phyloP scores from a whole-genome alignment of 2,797 vertebrate genomes.

The Eulemur coronatus region DNA sequence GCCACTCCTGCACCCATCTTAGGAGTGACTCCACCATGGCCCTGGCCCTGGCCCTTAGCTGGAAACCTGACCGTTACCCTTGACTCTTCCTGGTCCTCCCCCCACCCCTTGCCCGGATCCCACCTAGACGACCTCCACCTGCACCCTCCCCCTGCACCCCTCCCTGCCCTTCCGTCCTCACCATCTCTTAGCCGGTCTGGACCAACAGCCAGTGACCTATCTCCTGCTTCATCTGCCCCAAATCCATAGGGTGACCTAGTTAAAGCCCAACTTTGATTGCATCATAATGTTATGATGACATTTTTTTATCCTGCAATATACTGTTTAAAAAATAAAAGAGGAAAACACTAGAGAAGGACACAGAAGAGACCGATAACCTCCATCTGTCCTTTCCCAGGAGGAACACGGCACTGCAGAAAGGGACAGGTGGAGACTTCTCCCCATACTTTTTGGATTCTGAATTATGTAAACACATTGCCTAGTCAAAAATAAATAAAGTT shows the following conservation, averaged over 20 bases:
- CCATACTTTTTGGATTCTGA: not conserved
- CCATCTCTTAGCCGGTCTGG: not conserved
- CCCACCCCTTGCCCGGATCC: not conserved
- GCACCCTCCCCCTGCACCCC: not conserved
- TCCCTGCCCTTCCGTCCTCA: not conserved
- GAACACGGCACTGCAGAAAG: not conserved
- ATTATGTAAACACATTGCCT: not conserved
- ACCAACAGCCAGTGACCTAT: rapidly evolving
- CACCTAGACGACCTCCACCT: not conserved
- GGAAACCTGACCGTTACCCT: not conserved
- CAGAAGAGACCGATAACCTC: not conserved
- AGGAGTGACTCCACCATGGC: not conserved
- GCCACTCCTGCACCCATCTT: not conserved
- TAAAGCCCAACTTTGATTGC: not conserved
- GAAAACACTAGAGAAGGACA: not conserved
- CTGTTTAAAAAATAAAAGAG: not conserved
- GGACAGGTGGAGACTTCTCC: not conserved
- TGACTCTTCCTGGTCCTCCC: not conserved
- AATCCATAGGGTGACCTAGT: not conserved
- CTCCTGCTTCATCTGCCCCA: not conserved
- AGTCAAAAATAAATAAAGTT: not conserved
- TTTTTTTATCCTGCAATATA: not conserved
- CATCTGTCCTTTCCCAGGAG: not conserved
- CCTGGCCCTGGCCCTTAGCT: not conserved
- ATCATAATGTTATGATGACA: not conserved